Conservation (phyloP, 2,797 vertebrate genomes). For the Serranus cabrilla region DNA sequence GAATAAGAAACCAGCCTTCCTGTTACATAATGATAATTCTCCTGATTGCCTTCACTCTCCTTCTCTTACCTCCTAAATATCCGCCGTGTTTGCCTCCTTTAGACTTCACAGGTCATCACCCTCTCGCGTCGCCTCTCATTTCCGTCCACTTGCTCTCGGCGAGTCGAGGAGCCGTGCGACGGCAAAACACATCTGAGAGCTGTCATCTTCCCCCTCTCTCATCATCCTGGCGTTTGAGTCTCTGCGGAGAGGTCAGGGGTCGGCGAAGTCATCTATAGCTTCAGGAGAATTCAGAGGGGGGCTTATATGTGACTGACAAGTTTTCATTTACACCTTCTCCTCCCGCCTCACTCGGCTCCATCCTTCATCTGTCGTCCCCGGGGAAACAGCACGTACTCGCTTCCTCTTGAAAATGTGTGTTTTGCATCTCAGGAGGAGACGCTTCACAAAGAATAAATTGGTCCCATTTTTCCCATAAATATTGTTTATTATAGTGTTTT, state of each 20-base stretch:
- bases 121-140: slow-evolving; percentile 24
- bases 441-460: slow-evolving; percentile 24
- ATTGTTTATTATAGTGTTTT: slow-evolving; percentile 35
- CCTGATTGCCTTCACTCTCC: slow-evolving; percentile 12
- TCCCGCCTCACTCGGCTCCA: slow-evolving; percentile 31
- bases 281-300: slow-evolving; percentile 29
- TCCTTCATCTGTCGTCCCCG: slow-evolving; percentile 54
- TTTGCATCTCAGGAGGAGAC: slow-evolving; percentile 42
- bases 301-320: slow-evolving; percentile 39
- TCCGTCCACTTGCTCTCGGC: slow-evolving; percentile 21
- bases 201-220: slow-evolving; percentile 38
- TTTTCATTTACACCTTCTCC: slow-evolving; percentile 72
- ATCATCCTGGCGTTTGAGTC: slow-evolving; percentile 28
- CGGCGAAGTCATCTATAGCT: slow-evolving; percentile 44
- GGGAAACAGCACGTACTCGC: background rate
- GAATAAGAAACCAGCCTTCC: slow-evolving; percentile 17
- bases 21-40: slow-evolving; percentile 7
- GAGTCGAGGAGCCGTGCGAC: slow-evolving; percentile 28
- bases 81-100: background rate
- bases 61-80: background rate
- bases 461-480: slow-evolving; percentile 10
- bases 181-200: slow-evolving; percentile 30
- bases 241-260: slow-evolving; percentile 57
- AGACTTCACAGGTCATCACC: slow-evolving; percentile 4
- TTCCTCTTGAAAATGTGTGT: slow-evolving; percentile 47